Evolutionary conservation across 2,113 vertebrate species (phyloP), one percentile per base, ranked within the genome.

Genomic region (Stigmatopora nigra): DNA sequence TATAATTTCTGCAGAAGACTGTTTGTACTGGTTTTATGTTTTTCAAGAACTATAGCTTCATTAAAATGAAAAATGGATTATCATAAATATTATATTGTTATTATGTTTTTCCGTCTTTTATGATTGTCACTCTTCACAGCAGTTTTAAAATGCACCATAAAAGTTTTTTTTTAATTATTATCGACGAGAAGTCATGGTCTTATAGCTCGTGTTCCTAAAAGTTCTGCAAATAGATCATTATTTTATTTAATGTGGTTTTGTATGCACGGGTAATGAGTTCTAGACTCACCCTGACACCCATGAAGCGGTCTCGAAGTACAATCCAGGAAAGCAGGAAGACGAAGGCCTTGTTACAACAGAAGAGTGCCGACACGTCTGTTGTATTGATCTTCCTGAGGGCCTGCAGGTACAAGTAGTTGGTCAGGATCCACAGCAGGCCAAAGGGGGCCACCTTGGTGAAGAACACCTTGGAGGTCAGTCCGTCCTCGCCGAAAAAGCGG

Each of bases 321-420:
- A 94, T 98, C 96, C 96, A 98, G 41, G 95, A 98, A 76, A 98
- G 93, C 89, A 98, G 92, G 91, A 98, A 98, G 79, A 98, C 96
- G 68, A 98, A 98, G 79, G 96, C 95, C 89, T 96, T 97, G 93
- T 98, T 98, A 89, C 96, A 98, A 92, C 96, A 98, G 93, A 98
- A 98, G 81, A 98, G 92, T 55, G 92, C 94, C 6, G 96, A 97
- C 78, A 88, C 94, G 73, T 98, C 96, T 69, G 95, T 98, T 73
- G 93, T 93, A 89, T 95, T 96, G 88, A 98, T 95, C 92, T 95
- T 98, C 90, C 94, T 93, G 92, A 98, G 93, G 84, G 96, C 95
- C 88, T 97, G 93, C 89, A 98, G 92, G 89, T 98, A 97, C 86
- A 98, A 92, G 93, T 98, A 98, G 93, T 98, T 97, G 85, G 95